Percentiles rank a stretch among this genome's conserved stretches.
Evolutionary conservation across 2,797 vertebrate species (phyloP).

Genomic region (Luscinia megarhynchos): DNA sequence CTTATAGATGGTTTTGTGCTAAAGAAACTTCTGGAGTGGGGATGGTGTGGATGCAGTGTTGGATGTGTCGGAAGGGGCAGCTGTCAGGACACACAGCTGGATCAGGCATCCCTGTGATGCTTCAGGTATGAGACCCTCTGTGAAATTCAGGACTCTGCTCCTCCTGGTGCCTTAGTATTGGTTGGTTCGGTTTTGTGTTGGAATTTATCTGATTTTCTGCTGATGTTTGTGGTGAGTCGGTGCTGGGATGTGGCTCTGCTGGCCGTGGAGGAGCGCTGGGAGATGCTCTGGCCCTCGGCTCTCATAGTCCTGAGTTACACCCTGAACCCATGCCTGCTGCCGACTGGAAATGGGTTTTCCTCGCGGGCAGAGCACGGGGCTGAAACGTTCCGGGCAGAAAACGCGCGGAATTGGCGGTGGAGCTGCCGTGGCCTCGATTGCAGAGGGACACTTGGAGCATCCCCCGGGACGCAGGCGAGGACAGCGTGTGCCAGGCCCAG

Average conservation of each 20-base stretch:
- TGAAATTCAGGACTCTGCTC: background rate
- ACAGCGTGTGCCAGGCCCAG: background rate
- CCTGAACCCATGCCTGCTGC: background rate
- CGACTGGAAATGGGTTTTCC: background rate
- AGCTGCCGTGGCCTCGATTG: background rate
- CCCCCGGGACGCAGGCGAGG: background rate
- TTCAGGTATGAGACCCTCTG: background rate
- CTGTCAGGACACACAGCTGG: background rate
- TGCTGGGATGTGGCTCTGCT: background rate
- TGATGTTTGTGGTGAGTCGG: background rate
- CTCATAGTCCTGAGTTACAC: background rate
- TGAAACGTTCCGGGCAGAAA: background rate
- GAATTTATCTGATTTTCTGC: background rate
- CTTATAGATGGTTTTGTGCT: background rate
- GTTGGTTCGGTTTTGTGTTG: accelerated
- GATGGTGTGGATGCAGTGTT: background rate
- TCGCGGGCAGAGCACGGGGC: background rate
- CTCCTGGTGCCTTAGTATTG: background rate
- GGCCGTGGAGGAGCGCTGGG: accelerated
- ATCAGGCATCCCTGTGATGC: accelerated
- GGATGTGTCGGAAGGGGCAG: background rate
- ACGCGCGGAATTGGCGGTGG: accelerated
- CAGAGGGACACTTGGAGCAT: background rate
- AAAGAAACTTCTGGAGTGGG: background rate
- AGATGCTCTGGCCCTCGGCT: background rate